Conservation (phyloP, 23 tunicate genomes). For the Halocynthia aurantium region DNA sequence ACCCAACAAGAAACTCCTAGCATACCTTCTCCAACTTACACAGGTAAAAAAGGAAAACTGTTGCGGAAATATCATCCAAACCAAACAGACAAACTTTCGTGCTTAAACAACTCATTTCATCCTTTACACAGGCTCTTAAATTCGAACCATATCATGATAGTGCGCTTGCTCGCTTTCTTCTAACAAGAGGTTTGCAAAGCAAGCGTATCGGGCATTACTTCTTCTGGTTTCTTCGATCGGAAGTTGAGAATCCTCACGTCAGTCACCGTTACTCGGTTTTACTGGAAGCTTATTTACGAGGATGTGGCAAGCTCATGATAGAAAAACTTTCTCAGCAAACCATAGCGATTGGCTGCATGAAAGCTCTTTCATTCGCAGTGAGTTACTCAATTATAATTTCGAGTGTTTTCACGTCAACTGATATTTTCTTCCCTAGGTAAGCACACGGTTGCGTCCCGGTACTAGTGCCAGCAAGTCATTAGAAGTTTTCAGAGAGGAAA, state of each 20-base stretch:
- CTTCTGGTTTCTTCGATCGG: constrained; percentile 91
- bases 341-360: constrained; percentile 34
- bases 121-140: constrained; percentile 58
- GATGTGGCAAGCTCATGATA: constrained; percentile 77
- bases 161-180: constrained; percentile 80
- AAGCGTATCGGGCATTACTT: constrained; percentile 89
- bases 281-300: constrained; percentile 81
- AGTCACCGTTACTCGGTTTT: constrained; percentile 72
- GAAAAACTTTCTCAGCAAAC: constrained; percentile 53
- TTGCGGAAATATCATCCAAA: not conserved
- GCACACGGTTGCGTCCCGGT: constrained; percentile 12
- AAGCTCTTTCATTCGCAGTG: constrained; percentile 46
- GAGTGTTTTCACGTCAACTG: not conserved
- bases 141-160: constrained; percentile 98
- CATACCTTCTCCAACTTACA: constrained; percentile 74
- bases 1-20: constrained; percentile 55
- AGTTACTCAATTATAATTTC: constrained; percentile 6
- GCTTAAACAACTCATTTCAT: not conserved
- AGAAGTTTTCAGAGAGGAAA: constrained; percentile 40
- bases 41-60: constrained; percentile 36
- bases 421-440: not conserved
- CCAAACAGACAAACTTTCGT: not conserved
- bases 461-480: constrained; percentile 31
- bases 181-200: constrained; percentile 72
- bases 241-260: constrained; percentile 81